Percentiles rank a stretch among this genome's conserved stretches.
Evolutionary conservation across 2,113 vertebrate species (phyloP).

Genomic region (Malurus elegans): DNA sequence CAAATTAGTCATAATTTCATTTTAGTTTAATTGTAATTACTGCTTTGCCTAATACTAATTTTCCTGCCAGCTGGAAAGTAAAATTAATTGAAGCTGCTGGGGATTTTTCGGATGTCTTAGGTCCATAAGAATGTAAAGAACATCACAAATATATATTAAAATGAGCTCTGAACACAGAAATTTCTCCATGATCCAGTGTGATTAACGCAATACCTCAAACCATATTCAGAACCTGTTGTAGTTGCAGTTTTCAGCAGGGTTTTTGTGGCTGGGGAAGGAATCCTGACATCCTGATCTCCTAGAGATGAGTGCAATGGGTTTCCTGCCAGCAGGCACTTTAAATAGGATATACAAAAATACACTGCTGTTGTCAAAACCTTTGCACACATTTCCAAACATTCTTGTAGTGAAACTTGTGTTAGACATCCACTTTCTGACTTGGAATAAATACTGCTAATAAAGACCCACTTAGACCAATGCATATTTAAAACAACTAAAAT

Average conservation of each 20-base stretch:
- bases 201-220: background rate
- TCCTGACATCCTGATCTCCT: background rate
- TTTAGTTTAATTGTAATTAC: background rate
- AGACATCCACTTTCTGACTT: background rate
- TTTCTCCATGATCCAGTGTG: background rate
- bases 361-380: background rate
- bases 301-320: background rate
- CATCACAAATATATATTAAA: background rate
- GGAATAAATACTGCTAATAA: slow-evolving; percentile 11
- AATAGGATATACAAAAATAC: background rate
- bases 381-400: slow-evolving; percentile 19
- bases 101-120: background rate
- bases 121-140: background rate
- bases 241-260: background rate
- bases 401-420: background rate
- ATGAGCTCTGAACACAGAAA: background rate
- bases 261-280: background rate
- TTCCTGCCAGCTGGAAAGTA: background rate
- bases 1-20: background rate
- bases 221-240: background rate
- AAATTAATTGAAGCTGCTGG: background rate
- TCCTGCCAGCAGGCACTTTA: slow-evolving; percentile 24
- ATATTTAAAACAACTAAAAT: slow-evolving; percentile 3
- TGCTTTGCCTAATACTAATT: background rate
- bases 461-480: background rate